Evolutionary conservation across 2,797 vertebrate species (phyloP).

Genomic region (Eupleurogrammus muticus): DNA sequence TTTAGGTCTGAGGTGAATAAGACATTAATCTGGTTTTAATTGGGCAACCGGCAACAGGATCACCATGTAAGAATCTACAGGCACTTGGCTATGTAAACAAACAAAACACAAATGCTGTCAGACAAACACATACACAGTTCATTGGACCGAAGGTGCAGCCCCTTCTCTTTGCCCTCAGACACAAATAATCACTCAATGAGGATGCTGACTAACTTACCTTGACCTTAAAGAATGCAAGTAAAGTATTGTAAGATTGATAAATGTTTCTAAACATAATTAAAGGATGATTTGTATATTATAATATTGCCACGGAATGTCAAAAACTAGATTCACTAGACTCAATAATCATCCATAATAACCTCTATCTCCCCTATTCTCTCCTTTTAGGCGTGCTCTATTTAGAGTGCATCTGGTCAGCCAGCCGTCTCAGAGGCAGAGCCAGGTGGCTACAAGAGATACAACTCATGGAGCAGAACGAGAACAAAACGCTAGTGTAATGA

Average conservation of each 20-base stretch:
- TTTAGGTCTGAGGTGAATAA: conserved; percentile 38
- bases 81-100: conserved; percentile 42
- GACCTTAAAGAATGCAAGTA: background rate
- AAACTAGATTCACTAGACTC: conserved; percentile 41
- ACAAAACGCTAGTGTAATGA: conserved; percentile 33
- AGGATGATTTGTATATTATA: background rate
- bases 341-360: conserved; percentile 62
- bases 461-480: conserved; percentile 24
- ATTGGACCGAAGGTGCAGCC: conserved; percentile 30
- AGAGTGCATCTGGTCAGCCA: conserved; percentile 83
- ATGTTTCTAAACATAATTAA: background rate
- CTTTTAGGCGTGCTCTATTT: conserved; percentile 66
- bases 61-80: conserved; percentile 43
- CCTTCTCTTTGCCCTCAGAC: background rate
- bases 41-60: conserved; percentile 30
- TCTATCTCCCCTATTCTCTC: conserved; percentile 53
- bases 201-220: background rate
- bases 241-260: background rate
- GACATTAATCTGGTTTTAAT: conserved; percentile 64
- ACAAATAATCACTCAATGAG: background rate
- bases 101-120: conserved; percentile 39
- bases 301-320: conserved; percentile 18
- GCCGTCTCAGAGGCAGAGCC: conserved; percentile 79
- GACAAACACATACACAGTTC: conserved; percentile 48
- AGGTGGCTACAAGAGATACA: conserved; percentile 69